phyloP scores from a whole-genome alignment of 2,797 vertebrate genomes.

The Numenius phaeopus region DNA sequence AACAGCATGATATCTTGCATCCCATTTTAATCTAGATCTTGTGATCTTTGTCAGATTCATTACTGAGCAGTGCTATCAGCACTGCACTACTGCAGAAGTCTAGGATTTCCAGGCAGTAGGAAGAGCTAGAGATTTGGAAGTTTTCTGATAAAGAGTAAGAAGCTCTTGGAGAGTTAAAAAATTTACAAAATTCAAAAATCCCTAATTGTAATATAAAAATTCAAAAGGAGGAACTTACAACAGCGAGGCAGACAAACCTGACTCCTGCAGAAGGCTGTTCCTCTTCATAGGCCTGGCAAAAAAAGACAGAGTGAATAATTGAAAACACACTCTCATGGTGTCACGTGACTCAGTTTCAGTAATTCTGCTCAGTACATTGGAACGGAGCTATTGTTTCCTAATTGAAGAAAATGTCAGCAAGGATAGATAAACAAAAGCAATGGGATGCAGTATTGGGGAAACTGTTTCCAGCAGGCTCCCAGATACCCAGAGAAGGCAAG shows the following conservation, averaged over 20 bases:
- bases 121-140: neutral
- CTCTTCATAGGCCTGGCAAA: constrained; percentile 72
- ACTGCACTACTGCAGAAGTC: neutral
- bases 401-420: constrained; percentile 63
- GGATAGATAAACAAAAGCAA: constrained; percentile 60
- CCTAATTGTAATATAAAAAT: neutral
- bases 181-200: neutral
- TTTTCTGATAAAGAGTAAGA: neutral
- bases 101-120: neutral
- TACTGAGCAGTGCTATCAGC: neutral
- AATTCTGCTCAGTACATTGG: constrained; percentile 68
- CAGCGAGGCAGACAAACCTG: constrained; percentile 57
- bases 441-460: constrained; percentile 13
- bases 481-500: neutral
- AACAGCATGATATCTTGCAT: neutral
- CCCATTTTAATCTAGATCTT: constrained; percentile 11
- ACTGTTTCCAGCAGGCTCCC: neutral
- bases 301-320: constrained; percentile 73
- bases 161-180: neutral
- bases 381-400: constrained; percentile 67
- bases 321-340: constrained; percentile 70
- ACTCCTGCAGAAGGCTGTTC: constrained; percentile 66
- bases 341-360: constrained; percentile 67
- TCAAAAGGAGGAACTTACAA: constrained; percentile 55
- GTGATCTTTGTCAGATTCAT: neutral